Evolutionary conservation across 2,113 vertebrate species (phyloP), one percentile per base, ranked within the genome.

Genomic region (Elgaria multicarinata): DNA sequence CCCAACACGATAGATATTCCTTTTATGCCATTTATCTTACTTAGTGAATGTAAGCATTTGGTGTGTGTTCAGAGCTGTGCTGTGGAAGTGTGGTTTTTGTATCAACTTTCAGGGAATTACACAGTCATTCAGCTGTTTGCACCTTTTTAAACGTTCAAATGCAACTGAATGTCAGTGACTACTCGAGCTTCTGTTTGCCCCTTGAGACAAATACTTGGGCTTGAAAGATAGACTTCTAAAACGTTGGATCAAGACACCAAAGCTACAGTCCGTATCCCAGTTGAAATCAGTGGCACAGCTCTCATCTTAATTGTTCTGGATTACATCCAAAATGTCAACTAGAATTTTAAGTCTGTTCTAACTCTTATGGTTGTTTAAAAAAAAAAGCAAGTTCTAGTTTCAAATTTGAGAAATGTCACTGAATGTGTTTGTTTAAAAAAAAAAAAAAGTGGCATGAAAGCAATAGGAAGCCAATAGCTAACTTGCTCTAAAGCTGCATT

Each of bases 121-220:
- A 28, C 78, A 50, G 36, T 53, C 87, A 64, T 71, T 58, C 0
- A 36, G 31, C 33, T 1, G 78, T 62, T 83, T 36, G 33, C 24
- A 72, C n/a, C 67, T 66, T 44, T 71, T 79, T 6, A 72, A 16
- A 50, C 66, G 46, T 28, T 44, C n/a, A 67, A 75, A 81, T 26
- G 16, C 33, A 53, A 39, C 50, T 72, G 46, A 77, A 78, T 42
- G 20, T 55, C 82, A 85, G n/a, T 85, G 46, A 81, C 58, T 92
- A 90, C 85, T 90, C 85, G 92, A 93, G 94, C 91, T 95, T 95
- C 93, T 96, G 91, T 87, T 95, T 94, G 87, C 39, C 69, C 72
- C 50, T 39, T 85, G 83, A 83, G 69, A 71, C 44, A 74, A 79
- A 31, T 0, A 33, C 24, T 36, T 77, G n/a, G 53, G 0, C 28